These are phyloP conservation scores for Vespertilio murinus DNA, from an alignment of 2,797 vertebrate genomes.

Conservation along the genomic window DNA sequence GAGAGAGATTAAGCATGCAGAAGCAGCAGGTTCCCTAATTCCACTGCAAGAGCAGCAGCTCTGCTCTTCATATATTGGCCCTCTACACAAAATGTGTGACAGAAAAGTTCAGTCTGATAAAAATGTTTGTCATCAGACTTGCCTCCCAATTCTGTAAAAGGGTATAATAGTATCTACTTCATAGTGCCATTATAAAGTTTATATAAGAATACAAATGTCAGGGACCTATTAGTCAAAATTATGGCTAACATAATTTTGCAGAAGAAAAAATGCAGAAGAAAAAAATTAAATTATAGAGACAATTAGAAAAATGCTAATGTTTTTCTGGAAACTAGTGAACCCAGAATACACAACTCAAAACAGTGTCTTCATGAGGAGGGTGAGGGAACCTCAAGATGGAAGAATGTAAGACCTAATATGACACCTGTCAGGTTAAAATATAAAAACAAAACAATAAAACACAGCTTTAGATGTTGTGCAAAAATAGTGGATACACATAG, in stretches of 20 bases:
- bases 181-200: background rate
- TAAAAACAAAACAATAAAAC: background rate
- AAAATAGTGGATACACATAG: background rate
- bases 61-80: background rate
- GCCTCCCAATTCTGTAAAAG: background rate
- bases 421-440: background rate
- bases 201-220: constrained; percentile 1
- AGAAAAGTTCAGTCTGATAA: background rate
- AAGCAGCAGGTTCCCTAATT: background rate
- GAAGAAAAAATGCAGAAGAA: background rate
- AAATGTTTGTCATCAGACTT: background rate
- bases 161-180: background rate
- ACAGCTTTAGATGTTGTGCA: background rate
- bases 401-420: background rate
- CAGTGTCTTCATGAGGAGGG: background rate
- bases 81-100: background rate
- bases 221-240: background rate
- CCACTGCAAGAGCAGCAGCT: background rate
- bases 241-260: background rate
- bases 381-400: background rate
- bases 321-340: background rate
- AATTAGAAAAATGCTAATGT: background rate
- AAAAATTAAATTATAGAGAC: background rate
- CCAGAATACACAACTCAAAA: background rate
- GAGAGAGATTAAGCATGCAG: background rate